Evolutionary conservation across 1,140 invertebrate species (phyloP).

Genomic region (Euura saliciscinereae): DNA sequence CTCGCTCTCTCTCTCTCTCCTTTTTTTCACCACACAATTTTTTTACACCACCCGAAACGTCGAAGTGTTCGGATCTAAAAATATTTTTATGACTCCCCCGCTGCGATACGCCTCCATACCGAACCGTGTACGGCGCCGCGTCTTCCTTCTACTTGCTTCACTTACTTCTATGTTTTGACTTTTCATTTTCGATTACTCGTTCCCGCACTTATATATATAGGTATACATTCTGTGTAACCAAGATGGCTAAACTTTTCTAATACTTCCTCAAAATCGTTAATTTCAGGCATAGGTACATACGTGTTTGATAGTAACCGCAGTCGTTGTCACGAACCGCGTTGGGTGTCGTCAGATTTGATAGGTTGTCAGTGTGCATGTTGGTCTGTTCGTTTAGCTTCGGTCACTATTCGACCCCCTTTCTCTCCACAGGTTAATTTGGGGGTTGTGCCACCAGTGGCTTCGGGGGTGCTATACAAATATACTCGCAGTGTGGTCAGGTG

Average conservation of each 20-base stretch:
- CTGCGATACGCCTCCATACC: not conserved
- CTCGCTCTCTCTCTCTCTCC: not conserved
- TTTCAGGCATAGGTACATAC: not conserved
- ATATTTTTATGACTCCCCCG: conserved; percentile 7
- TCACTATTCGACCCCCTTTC: not conserved
- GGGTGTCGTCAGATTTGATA: not conserved
- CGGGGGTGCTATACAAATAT: conserved; percentile 35
- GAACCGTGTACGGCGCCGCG: not conserved
- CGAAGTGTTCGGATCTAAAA: conserved; percentile 1
- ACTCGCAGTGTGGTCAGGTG: conserved; percentile 44
- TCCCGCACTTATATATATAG: too few relatives aligned
- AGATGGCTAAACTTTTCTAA: too few relatives aligned
- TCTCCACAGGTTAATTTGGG: conserved; percentile 28
- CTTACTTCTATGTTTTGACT: not conserved
- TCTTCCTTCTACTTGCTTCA: not conserved
- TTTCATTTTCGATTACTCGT: not conserved
- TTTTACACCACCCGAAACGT: conserved; percentile 1
- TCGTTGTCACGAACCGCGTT: not conserved
- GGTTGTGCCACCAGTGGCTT: conserved; percentile 45
- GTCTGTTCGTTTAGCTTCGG: not conserved
- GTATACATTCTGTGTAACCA: too few relatives aligned
- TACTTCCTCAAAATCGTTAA: not conserved
- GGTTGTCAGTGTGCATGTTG: conserved; percentile 1
- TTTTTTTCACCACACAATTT: not conserved
- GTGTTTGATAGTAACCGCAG: not conserved